Evolutionary conservation across 1,140 invertebrate species (phyloP), one percentile per base, ranked within the genome.

Genomic region (Orchesella cincta): DNA sequence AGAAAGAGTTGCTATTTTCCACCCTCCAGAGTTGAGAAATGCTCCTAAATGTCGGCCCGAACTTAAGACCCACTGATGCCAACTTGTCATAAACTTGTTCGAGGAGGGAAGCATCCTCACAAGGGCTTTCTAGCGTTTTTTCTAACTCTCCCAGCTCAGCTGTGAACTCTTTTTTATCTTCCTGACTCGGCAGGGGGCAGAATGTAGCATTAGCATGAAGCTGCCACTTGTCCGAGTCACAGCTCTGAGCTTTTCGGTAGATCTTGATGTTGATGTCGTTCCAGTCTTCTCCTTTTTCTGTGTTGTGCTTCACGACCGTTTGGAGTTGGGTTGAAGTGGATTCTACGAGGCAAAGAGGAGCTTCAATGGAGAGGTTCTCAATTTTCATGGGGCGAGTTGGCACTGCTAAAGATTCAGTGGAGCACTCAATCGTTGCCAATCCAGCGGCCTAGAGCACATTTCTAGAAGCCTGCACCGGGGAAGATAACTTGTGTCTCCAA

Each of bases 401-500:
- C 1, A 16, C 8, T 2, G 26, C 3, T 3, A 31, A n/a, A 33
- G 8, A 26, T 29, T 29, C 12, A 31, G 28, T 67, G 62, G 1
- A 2, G 14, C 62, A 26, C 5, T 67, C 62, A 5, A 67, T 5
- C 5, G 62, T 33, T 16, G n/a, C 62, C 3, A 14, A 23, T 33
- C 79, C 79, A 64, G 79, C 76, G 1, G 39, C 52, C 1, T 77
- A n/a, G n/a, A 26, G 23, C 75, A 36, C 36, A 64, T 70, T 62
- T 80, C 79, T n/a, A 80, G n/a, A 67, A 77, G 18, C 71, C 73
- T 1, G 79, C 79, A 28, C 70, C 79, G 0, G 79, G 79, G 8
- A n/a, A n/a, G 77, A 26, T 26, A 80, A 67, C 1, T 75, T 46
- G n/a, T 35, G 31, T 12, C 57, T 34, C 76, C 79, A 5, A 80